Percentiles rank a stretch among this genome's conserved stretches.
Conservation (phyloP, 2,797 vertebrate species). For the Gymnoscopelus braueri region DNA sequence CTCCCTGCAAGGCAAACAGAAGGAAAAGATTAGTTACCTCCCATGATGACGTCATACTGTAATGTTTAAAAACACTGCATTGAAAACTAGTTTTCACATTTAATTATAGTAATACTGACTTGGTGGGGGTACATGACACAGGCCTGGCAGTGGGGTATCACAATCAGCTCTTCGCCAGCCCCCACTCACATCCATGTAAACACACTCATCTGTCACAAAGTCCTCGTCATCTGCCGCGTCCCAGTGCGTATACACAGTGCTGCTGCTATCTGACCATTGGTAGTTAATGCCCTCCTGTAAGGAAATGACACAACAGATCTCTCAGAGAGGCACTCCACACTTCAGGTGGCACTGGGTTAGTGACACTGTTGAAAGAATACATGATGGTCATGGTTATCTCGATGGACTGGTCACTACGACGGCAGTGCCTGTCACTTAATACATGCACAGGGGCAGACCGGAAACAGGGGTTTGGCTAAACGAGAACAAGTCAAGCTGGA, state of each 20-base stretch:
- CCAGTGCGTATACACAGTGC: conserved; percentile 90
- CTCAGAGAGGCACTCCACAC: conserved; percentile 16
- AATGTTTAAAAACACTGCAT: no score
- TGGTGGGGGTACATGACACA: conserved; percentile 83
- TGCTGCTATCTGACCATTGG: conserved; percentile 90
- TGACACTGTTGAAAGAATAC: not conserved
- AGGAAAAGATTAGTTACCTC: not conserved
- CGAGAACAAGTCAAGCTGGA: not conserved
- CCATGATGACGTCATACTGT: not conserved
- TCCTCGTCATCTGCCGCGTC: conserved; percentile 80
- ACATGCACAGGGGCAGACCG: not conserved
- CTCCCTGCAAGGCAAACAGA: conserved; percentile 78
- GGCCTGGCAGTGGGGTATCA: conserved; percentile 81
- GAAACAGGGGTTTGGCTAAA: not conserved
- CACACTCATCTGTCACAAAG: conserved; percentile 83
- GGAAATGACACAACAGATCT: conserved; percentile 30
- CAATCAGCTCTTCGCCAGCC: conserved; percentile 87
- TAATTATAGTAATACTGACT: conserved; percentile 77
- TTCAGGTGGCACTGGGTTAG: conserved; percentile 1
- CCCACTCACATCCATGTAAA: conserved; percentile 88
- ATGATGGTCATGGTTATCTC: not conserved
- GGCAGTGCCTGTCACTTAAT: no score
- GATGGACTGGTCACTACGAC: not conserved
- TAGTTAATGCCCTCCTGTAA: conserved; percentile 87
- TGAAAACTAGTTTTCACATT: not conserved